Percentiles rank a stretch among this genome's conserved stretches.
These are phyloP conservation scores for Sogatella furcifera DNA, from an alignment of 1,140 invertebrate genomes.

Conservation along the genomic window DNA sequence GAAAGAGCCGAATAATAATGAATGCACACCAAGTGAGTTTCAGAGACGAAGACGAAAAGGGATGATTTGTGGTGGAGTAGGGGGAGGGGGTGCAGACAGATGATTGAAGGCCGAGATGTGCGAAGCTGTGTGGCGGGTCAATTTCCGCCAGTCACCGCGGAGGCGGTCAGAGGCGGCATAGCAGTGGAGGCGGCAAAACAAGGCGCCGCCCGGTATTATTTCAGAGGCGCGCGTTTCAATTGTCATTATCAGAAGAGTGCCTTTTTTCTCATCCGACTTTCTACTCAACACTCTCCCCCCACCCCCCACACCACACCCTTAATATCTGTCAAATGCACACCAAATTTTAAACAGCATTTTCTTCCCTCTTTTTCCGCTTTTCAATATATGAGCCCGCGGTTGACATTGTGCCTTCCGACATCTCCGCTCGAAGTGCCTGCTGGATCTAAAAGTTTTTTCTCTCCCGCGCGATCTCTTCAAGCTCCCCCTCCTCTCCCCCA, in stretches of 20 bases:
- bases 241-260: slow-evolving; percentile 2
- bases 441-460: neutral
- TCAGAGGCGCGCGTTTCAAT: neutral
- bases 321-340: slow-evolving; percentile 4
- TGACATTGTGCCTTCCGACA: neutral
- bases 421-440: neutral
- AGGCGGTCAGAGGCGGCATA: too few relatives aligned
- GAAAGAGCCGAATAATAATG: neutral
- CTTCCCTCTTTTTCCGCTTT: slow-evolving; percentile 3
- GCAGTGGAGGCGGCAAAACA: neutral
- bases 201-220: neutral
- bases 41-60: neutral
- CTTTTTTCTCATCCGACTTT: neutral
- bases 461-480: too few relatives aligned
- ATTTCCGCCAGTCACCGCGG: neutral
- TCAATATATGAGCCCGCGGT: neutral
- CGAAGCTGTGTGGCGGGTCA: neutral
- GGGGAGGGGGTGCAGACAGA: neutral
- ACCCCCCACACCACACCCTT: neutral
- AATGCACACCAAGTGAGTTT: neutral
- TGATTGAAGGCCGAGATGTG: neutral
- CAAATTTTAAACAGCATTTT: slow-evolving; percentile 1
- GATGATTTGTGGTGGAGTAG: neutral
- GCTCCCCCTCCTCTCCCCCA: too few relatives aligned
- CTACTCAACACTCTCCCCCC: neutral